Evolutionary conservation across 2,888 invertebrate genomes (phyloP), one percentile per base, ranked within the genome.

Genomic region (Teinopalpus imperialis): DNA sequence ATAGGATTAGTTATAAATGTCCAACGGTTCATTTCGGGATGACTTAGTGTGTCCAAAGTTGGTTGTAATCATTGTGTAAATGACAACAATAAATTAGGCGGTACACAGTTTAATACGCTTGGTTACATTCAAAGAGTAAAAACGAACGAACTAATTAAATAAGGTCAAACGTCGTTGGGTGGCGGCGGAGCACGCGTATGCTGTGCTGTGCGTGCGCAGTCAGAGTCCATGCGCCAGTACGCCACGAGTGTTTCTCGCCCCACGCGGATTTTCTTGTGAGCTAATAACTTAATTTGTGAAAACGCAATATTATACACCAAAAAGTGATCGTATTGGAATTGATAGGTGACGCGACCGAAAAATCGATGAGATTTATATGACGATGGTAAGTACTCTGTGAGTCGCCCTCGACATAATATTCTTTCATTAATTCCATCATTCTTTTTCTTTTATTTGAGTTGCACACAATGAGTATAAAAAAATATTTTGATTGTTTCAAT

Each of bases 91-190:
- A 66, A 83, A 78, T 81, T 80, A 81, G 72, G 69, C 67, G 70
- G 69, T 72, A 81, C 66, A 76, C 80, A 79, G 83, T 81, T 82
- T 81, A 83, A 85, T 86, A 82, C 74, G 76, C 66, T 66, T 68
- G 63, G 74, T 78, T 78, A 79, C 79, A 80, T 81, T 78, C 69
- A 72, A 81, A 82, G 81, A 85, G 81, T 86, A 83, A 87, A 82
- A 86, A 85, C 75, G 82, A 82, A 76, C 81, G 78, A 81, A 86
- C 78, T 86, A 88, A 88, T 87, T 88, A 86, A 88, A 88, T 88
- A 88, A 85, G 87, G 88, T 87, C 87, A 88, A 86, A 78, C 81
- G 83, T 79, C 76, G 71, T 61, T 69, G 72, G 57, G 56, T 59
- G 53, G 50, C 54, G 51, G 35, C 54, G 51, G 48, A 51, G 53